Evolutionary conservation across 2,113 vertebrate species (phyloP), one percentile per base, ranked within the genome.

Genomic region (Eidolon helvum): DNA sequence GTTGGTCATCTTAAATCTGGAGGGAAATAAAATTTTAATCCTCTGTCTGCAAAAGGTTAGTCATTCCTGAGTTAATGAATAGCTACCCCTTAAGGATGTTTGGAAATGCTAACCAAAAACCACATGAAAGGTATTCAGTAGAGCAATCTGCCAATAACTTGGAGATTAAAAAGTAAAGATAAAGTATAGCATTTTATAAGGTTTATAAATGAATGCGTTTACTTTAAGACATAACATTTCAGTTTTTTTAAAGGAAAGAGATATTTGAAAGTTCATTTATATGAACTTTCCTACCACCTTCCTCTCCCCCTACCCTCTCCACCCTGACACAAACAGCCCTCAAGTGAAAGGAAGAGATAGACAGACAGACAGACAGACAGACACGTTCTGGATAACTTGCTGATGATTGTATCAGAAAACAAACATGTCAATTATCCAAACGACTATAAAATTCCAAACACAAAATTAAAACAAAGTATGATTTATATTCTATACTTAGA

Each of bases 21-120:
- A 78, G 50, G 40, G 38, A 96, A 97, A 95, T 93, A 53, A 84
- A 87, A 93, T 93, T 71, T 95, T 86, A 97, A 92, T 88, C 85
- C 59, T 95, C 12, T 61, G 7, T 61, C 53, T 89, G 15, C 40
- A 82, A 91, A 96, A 96, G 69, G 43, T 71, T 80, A 77, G 30
- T 11, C 30, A 75, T 48, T 75, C 24, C 35, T 94, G 38, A 71
- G n/a, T 93, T 93, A 97, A 90, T 87, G 85, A 97, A 90, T 43
- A 93, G 66, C 35, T 91, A 61, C 43, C 65, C 8, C 33, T 92
- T 89, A 63, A 87, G 28, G 4, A n/a, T 57, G 14, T 87, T 65
- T 92, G 48, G 55, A 95, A 95, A 97, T 59, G 18, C 53, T 94
- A 94, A 90, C 53, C 21, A 4, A 91, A 94, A 93, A 79, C 4